phyloP scores from a whole-genome alignment of 2,888 invertebrate species.

The Philaethria dido region DNA sequence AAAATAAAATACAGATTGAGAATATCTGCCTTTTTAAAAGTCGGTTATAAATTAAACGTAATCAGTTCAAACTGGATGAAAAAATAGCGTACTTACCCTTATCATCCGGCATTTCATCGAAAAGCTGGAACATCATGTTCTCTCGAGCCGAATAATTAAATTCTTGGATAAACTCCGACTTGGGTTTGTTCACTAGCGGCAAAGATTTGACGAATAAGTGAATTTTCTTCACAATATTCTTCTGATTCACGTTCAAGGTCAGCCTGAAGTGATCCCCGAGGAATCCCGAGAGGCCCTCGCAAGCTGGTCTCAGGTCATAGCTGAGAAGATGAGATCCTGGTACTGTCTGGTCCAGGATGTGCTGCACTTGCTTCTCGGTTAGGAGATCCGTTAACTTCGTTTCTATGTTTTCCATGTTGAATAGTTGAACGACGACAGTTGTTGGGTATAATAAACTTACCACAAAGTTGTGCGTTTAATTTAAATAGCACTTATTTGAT shows the following conservation, averaged over 20 bases:
- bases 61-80: too few relatives aligned
- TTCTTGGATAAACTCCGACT: constrained; percentile 61
- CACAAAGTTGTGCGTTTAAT: not conserved
- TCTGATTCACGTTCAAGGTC: constrained; percentile 50
- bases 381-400: constrained; percentile 49
- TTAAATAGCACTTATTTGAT: not conserved
- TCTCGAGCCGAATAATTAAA: constrained; percentile 63
- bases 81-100: constrained; percentile 49
- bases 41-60: too few relatives aligned
- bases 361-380: constrained; percentile 54
- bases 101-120: constrained; percentile 56
- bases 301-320: constrained; percentile 54
- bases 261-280: constrained; percentile 66
- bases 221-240: constrained; percentile 47
- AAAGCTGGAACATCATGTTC: constrained; percentile 57
- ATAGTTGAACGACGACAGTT: not conserved
- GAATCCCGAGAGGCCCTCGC: constrained; percentile 64
- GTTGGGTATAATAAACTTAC: not conserved
- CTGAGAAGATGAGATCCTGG: constrained; percentile 47
- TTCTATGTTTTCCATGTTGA: constrained; percentile 19
- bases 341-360: constrained; percentile 50
- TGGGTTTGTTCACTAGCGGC: constrained; percentile 60
- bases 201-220: constrained; percentile 66
- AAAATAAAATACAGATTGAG: too few relatives aligned
- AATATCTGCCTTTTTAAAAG: too few relatives aligned